Base-by-base conservation (phyloP, 2,888 invertebrate genomes). In the Dasypolia templi region DNA sequence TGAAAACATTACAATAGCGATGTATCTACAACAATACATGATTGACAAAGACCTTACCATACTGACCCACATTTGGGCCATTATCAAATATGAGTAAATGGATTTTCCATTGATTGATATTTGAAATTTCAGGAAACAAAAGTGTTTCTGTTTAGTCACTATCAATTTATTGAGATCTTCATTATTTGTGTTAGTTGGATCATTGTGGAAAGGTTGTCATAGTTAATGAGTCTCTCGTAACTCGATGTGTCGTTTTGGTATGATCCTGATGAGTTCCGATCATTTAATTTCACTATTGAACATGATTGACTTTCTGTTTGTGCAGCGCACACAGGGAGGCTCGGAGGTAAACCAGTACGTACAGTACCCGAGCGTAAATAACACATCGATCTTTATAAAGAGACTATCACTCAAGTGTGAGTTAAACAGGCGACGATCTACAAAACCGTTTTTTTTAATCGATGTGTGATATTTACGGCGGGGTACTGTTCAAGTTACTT, bases 271-370 rank as follows among this genome's bases (percentile, higher is more conserved):
- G 12, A 49, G 51, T 44, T 68, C 11, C 44, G 17, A 46, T 59
- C 32, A 53, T 42, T 26, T 49, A 49, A 22, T 67, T 35, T 59
- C 35, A 44, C 35, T 82, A 81, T 81, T 44, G 12, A 79, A 64
- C 39, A 22, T 61, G 29, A 32, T 61, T 70, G 49, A 58, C 26
- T 83, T 86, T 85, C 58, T 87, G 74, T 87, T 80, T 82, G 72
- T 84, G 86, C 86, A 87, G 87, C 88, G 53, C 81, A 87, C 71
- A 65, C 62, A 59, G 83, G 65, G 61, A 86, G 79, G 55, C 59
- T 80, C 59, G 88, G 88, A 87, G 87, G 87, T 87, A 89, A 86
- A 84, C 75, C 83, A 84, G 17, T 17, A 29, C 49, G 63, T 14
- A 29, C 29, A 56, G 56, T 29, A 63, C 46, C 9, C 46, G 22